These are phyloP conservation scores for Drosophila saltans DNA, from an alignment of 1,140 invertebrate species.

Conservation along the genomic window DNA sequence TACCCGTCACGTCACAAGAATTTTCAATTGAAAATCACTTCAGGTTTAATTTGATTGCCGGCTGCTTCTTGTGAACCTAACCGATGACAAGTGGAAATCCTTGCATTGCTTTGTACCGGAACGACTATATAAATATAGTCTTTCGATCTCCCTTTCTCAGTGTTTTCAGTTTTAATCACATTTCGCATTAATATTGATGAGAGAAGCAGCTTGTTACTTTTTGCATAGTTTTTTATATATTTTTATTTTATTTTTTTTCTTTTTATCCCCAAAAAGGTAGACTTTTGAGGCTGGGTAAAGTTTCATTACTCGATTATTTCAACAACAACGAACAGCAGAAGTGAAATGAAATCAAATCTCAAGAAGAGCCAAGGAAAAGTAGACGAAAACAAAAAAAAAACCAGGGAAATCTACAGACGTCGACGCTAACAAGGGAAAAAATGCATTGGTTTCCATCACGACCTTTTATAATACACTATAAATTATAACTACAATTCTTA, in stretches of 20 bases:
- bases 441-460: neutral
- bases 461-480: neutral
- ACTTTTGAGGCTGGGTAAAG: constrained; percentile 34
- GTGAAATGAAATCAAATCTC: constrained; percentile 56
- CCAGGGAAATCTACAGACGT: neutral
- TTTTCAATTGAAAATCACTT: constrained; percentile 81
- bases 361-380: constrained; percentile 38
- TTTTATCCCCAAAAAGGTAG: constrained; percentile 31
- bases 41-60: constrained; percentile 80
- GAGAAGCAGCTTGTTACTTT: constrained; percentile 54
- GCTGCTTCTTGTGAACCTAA: constrained; percentile 22
- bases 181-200: constrained; percentile 75
- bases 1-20: constrained; percentile 63
- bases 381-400: constrained; percentile 9
- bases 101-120: neutral
- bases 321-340: constrained; percentile 34
- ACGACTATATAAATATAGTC: neutral
- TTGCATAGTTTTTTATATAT: constrained; percentile 51
- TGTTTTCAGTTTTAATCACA: constrained; percentile 62
- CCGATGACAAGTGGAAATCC: neutral
- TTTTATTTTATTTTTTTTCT: constrained; percentile 17
- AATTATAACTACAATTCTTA: neutral
- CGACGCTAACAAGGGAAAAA: neutral
- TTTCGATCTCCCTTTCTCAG: constrained; percentile 4
- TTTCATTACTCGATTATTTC: constrained; percentile 73